Conservation (phyloP, 2,888 invertebrate genomes). For the Ennomos erosarius region DNA sequence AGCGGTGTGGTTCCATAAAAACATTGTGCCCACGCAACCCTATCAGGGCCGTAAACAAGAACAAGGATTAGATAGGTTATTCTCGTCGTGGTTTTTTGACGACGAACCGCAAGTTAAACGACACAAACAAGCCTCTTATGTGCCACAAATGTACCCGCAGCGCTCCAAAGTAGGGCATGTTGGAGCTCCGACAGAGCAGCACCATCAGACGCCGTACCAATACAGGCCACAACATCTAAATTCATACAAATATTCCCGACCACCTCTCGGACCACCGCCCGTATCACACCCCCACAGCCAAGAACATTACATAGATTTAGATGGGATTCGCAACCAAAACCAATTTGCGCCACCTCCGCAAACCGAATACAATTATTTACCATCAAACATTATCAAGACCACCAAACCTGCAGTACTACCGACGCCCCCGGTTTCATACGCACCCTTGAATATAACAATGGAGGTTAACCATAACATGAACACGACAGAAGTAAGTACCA, state of each 20-base stretch:
- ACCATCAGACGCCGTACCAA: constrained; percentile 63
- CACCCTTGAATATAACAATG: constrained; percentile 47
- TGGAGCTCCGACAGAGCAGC: constrained; percentile 52
- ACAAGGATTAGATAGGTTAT: constrained; percentile 69
- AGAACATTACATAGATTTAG: constrained; percentile 57
- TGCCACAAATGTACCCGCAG: constrained; percentile 50
- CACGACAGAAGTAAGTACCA: constrained; percentile 48
- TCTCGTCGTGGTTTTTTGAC: constrained; percentile 71
- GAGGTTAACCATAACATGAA: constrained; percentile 53
- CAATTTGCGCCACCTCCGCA: constrained; percentile 37
- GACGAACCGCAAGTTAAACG: constrained; percentile 57
- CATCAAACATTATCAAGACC: constrained; percentile 61
- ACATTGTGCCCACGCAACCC: constrained; percentile 58
- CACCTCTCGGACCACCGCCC: constrained; percentile 54
- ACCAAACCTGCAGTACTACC: constrained; percentile 69
- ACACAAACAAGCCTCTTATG: constrained; percentile 53
- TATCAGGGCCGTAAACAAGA: constrained; percentile 56
- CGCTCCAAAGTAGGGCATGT: constrained; percentile 62
- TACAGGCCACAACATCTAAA: constrained; percentile 53
- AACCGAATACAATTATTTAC: constrained; percentile 55
- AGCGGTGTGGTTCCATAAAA: constrained; percentile 74
- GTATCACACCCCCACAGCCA: constrained; percentile 45
- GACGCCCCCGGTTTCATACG: constrained; percentile 49
- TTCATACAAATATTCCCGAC: constrained; percentile 57
- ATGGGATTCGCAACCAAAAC: constrained; percentile 30